These are phyloP conservation scores for Penelope pileata DNA, from an alignment of 2,113 vertebrate genomes.

Conservation along the genomic window DNA sequence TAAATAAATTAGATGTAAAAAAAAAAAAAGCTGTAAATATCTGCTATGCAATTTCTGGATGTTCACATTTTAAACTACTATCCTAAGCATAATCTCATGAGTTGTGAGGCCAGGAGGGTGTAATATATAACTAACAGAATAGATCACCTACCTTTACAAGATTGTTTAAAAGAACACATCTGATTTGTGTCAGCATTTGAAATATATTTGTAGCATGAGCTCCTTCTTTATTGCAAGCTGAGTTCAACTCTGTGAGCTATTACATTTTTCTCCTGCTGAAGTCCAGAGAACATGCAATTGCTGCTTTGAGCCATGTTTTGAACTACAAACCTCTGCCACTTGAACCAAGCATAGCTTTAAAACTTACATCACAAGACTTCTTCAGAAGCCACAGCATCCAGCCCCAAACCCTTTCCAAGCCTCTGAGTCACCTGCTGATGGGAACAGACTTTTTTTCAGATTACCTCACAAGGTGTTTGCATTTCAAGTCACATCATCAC, in stretches of 20 bases:
- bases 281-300: constrained; percentile 38
- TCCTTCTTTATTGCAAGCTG: not conserved
- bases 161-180: not conserved
- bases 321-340: constrained; percentile 10
- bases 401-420: not conserved
- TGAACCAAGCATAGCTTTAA: constrained; percentile 28
- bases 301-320: constrained; percentile 39
- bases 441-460: not conserved
- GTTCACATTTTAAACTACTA: not conserved
- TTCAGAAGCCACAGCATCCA: not conserved
- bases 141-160: constrained; percentile 13
- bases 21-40: not conserved
- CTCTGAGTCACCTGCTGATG: not conserved
- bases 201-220: constrained; percentile 36
- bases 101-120: not conserved
- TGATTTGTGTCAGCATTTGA: constrained; percentile 28
- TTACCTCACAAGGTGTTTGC: not conserved
- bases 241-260: constrained; percentile 6
- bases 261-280: constrained; percentile 39
- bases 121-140: not conserved
- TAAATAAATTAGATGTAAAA: not conserved
- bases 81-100: not conserved
- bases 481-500: not conserved
- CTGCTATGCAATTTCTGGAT: not conserved
- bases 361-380: not conserved